Percentiles rank a stretch among this genome's conserved stretches.
Evolutionary conservation across 1,140 invertebrate species (phyloP).

Genomic region (Cotesia chilonis): DNA sequence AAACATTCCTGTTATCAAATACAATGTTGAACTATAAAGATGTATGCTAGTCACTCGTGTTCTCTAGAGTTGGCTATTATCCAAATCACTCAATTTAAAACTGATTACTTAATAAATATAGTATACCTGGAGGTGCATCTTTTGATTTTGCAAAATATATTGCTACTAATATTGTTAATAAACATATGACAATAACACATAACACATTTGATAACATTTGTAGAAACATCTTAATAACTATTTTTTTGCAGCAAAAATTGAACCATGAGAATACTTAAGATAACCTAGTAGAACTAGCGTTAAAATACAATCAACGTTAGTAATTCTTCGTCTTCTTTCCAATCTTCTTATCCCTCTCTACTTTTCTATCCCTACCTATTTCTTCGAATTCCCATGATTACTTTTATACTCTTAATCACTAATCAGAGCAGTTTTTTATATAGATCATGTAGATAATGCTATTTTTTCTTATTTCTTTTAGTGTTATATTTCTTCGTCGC

Average conservation of each 20-base stretch:
- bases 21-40: background rate
- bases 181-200: background rate
- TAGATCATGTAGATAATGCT: too few relatives aligned
- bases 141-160: constrained; percentile 4
- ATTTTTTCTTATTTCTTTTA: too few relatives aligned
- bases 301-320: background rate
- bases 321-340: constrained; percentile 8
- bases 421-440: too few relatives aligned
- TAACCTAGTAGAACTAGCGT: background rate
- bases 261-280: background rate
- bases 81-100: background rate
- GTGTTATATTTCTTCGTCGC: too few relatives aligned
- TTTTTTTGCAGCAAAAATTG: background rate
- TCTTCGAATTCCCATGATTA: background rate
- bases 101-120: background rate
- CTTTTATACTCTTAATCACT: too few relatives aligned
- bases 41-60: background rate
- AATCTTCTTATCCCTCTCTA: constrained; percentile 4
- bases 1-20: too few relatives aligned
- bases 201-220: background rate
- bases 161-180: background rate
- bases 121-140: constrained; percentile 10
- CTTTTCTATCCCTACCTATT: constrained; percentile 11
- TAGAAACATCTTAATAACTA: background rate
- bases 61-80: background rate